These are phyloP conservation scores for Drosophila sp. DNA, from an alignment of 1,140 invertebrate genomes.

Conservation along the genomic window DNA sequence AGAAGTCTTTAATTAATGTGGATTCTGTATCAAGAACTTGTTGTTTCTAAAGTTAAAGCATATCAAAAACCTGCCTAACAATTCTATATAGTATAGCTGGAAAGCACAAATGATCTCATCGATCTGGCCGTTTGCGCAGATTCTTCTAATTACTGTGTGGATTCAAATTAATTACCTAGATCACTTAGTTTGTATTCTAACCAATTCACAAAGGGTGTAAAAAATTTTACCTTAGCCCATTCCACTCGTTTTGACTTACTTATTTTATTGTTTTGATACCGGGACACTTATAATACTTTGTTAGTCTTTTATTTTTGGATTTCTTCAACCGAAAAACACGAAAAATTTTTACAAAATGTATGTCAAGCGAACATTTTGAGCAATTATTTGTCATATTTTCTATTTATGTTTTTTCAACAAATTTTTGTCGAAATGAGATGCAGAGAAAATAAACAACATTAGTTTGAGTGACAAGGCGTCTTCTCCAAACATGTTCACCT, in stretches of 20 bases:
- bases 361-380: slow-evolving; percentile 73
- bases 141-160: too few species aligned
- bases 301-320: slow-evolving; percentile 27
- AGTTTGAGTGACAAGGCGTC: slow-evolving; percentile 61
- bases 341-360: slow-evolving; percentile 29
- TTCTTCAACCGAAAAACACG: slow-evolving; percentile 30
- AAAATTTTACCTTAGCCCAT: not conserved
- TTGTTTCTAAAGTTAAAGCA: too few species aligned
- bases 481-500: slow-evolving; percentile 8
- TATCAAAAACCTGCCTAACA: too few species aligned
- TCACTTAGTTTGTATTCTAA: not conserved
- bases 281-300: slow-evolving; percentile 17
- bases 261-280: slow-evolving; percentile 10
- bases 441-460: slow-evolving; percentile 73
- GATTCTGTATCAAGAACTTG: too few species aligned
- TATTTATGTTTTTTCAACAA: slow-evolving; percentile 52
- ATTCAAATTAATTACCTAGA: too few species aligned
- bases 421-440: slow-evolving; percentile 58
- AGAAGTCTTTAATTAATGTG: too few species aligned
- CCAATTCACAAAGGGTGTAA: not conserved
- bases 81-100: too few species aligned
- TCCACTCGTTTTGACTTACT: not conserved
- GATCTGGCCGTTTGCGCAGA: too few species aligned
- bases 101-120: too few species aligned
- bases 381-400: slow-evolving; percentile 79